Evolutionary conservation across 2,888 invertebrate species (phyloP), one percentile per base, ranked within the genome.

Genomic region (Anarsia innoxiella): DNA sequence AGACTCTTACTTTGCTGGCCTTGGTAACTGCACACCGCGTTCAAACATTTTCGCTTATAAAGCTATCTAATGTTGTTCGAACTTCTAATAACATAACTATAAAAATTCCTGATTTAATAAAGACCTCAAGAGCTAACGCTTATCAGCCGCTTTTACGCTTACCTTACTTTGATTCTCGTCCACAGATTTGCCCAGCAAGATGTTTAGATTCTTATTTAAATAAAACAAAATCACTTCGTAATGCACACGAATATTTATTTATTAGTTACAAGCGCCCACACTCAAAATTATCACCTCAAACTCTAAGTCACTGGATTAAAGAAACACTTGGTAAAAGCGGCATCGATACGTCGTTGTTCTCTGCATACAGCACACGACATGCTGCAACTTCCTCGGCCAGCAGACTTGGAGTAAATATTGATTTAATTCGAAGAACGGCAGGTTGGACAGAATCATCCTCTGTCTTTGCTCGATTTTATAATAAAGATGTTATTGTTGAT

Each of bases 11-110:
- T 3, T 14, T 46, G 3, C 23, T 46, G 11, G 42, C 42, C 0
- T 31, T 48, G 12, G 25, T 33, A 2, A 40, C 45, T 10, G 42
- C 37, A 2, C 45, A 48, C 11, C 37, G 45, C 15, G 23, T 27
- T 3, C 44, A 48, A 30, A 46, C 45, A 1, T 12, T 46, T 2
- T 44, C 48, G 1, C 15, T 42, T 12, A 41, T 48, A n/a, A 40
- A 23, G 39, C 9, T 42, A 2, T 12, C 15, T 6, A 45, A 48
- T 35, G 41, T 46, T 12, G 3, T 3, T 2, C 2, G 10, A 5
- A 12, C 4, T 3, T 12, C 2, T 6, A 11, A 12, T 5, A 12
- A 12, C 10, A 9, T 28, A 3, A 2, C 10, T 3, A 28, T 28
- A 6, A 11, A 11, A 6, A 28, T 28, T 12, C 9, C 28, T 5